phyloP scores from a whole-genome alignment of 1,140 invertebrate species.

The Papilio polytes region DNA sequence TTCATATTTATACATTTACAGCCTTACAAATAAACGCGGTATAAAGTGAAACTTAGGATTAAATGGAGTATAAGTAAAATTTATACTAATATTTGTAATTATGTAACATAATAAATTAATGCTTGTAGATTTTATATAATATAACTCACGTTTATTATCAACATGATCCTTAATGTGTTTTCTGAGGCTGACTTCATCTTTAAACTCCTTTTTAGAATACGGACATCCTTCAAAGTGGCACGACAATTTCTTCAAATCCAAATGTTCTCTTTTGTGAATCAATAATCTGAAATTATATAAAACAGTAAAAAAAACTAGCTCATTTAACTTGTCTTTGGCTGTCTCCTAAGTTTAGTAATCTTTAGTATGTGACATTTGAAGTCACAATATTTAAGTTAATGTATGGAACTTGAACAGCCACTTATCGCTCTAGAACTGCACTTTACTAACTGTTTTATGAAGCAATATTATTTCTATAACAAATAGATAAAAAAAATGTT shows the following conservation, averaged over 20 bases:
- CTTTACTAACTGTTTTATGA: too few species aligned
- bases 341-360: too few species aligned
- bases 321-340: too few species aligned
- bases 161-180: conserved; percentile 63
- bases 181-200: conserved; percentile 45
- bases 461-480: neutral
- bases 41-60: too few species aligned
- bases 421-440: too few species aligned
- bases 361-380: neutral
- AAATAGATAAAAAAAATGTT: too few species aligned
- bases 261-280: conserved; percentile 56
- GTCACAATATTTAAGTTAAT: too few species aligned
- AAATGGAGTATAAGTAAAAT: too few species aligned
- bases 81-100: too few species aligned
- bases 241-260: conserved; percentile 48
- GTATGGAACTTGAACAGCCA: too few species aligned
- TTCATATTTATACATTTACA: too few species aligned
- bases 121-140: neutral
- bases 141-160: conserved; percentile 57
- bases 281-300: conserved; percentile 53
- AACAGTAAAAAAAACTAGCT: neutral
- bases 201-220: conserved; percentile 52
- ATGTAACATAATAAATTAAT: neutral
- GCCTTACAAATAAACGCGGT: too few species aligned
- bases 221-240: conserved; percentile 60